Conservation (phyloP, 2,113 vertebrate species). For the Callorhinus ursinus region DNA sequence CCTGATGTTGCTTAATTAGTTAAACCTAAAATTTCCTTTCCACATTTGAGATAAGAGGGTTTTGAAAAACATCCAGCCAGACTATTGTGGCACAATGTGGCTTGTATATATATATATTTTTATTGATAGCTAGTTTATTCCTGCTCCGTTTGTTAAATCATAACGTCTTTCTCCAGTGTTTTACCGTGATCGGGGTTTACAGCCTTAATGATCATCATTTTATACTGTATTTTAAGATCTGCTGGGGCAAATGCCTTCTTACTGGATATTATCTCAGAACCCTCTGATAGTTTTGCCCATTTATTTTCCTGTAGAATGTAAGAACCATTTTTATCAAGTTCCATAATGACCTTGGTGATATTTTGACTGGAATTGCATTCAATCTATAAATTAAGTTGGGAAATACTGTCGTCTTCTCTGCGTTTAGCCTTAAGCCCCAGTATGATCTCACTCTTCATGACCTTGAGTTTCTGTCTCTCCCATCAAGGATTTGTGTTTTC, state of each 20-base stretch:
- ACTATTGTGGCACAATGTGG: background rate
- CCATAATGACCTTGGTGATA: background rate
- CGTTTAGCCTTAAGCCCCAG: background rate
- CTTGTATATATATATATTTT: background rate
- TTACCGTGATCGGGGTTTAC: background rate
- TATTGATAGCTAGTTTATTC: background rate
- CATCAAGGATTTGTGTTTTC: background rate
- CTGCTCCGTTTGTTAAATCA: background rate
- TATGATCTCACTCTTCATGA: background rate
- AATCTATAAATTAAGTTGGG: background rate
- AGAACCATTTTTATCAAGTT: conserved; percentile 54
- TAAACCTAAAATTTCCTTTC: background rate
- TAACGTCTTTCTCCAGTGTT: background rate
- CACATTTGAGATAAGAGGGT: background rate
- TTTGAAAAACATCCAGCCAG: background rate
- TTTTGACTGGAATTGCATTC: background rate
- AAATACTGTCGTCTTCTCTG: background rate
- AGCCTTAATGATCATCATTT: background rate
- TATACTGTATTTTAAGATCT: background rate
- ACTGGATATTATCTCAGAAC: background rate
- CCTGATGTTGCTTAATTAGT: conserved; percentile 18
- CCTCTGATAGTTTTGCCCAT: background rate
- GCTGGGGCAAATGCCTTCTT: background rate
- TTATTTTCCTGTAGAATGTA: background rate
- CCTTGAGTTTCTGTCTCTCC: background rate